Evolutionary conservation across 2,113 vertebrate species (phyloP), one percentile per base, ranked within the genome.

Genomic region (Pelmatolapia mariae): DNA sequence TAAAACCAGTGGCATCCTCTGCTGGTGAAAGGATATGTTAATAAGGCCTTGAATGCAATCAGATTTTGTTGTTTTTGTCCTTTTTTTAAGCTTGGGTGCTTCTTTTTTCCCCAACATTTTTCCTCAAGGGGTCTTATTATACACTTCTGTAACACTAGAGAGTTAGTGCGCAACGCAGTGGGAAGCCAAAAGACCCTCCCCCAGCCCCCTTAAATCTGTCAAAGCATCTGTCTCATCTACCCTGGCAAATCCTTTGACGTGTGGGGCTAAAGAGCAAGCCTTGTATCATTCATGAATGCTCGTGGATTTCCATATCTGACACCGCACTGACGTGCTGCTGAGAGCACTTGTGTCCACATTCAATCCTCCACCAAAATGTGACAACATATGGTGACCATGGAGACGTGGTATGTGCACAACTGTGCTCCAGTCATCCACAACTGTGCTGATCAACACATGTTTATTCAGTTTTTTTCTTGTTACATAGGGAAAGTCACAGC

Each of bases 91-190:
- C 84, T 87, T 19, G 90, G 82, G 85, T 89, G 92, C 90, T 93
- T 92, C 85, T 92, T 92, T 92, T 90, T 86, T 80, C 52, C 87
- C 84, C 59, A 88, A 92, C 92, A 84, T 85, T 93, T 95, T 95
- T 94, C 89, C 95, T 97, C 95, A 94, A 96, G 96, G 95, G 96
- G 95, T 93, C 95, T 96, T 96, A 97, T 97, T 97, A 96, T 96
- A 93, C 94, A 95, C 95, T 96, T 95, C 92, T 96, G 94, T 95
- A 94, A 93, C 94, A 95, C 94, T 89, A 86, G 94, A 95, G 95
- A 94, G 94, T 96, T 94, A 87, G 93, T 92, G 93, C 93, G 93
- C 89, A 63, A 56, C 91, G 87, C 94, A 82, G 94, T 91, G 91
- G 94, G 94, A 93, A 92, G 92, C 91, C 90, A 93, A 92, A 91